phyloP scores from a whole-genome alignment of 1,140 invertebrate species.

The Heliconius congener region DNA sequence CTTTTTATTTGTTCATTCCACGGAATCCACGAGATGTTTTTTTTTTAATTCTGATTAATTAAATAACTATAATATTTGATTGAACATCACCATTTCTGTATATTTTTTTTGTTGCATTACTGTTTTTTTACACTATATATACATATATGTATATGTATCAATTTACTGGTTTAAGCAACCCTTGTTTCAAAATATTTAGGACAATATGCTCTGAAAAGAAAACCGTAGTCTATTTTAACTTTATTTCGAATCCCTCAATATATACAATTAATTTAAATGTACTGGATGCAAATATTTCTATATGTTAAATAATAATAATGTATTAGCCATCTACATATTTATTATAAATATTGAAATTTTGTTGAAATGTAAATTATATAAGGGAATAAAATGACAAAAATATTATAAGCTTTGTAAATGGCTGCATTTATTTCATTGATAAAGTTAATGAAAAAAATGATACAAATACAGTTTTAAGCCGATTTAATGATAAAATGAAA shows the following conservation, averaged over 20 bases:
- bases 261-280: not conserved
- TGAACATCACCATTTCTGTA: not conserved
- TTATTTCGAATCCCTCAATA: not conserved
- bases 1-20: no score
- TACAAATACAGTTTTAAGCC: not conserved
- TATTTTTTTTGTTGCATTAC: not conserved
- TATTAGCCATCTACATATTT: slow-evolving; percentile 46
- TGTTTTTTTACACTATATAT: not conserved
- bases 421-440: slow-evolving; percentile 36
- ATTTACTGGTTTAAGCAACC: not conserved
- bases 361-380: slow-evolving; percentile 20
- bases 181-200: not conserved
- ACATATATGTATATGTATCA: no score
- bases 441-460: not conserved
- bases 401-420: slow-evolving; percentile 60
- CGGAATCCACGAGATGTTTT: no score
- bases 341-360: slow-evolving; percentile 22
- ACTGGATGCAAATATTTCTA: slow-evolving; percentile 35
- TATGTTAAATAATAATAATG: slow-evolving; percentile 18
- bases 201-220: not conserved
- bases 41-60: not conserved
- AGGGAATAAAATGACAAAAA: slow-evolving; percentile 29
- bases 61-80: not conserved
- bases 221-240: not conserved
- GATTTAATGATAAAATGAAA: not conserved